Evolutionary conservation across 2,888 invertebrate species (phyloP), one percentile per base, ranked within the genome.

Genomic region (Ceramica pisi): DNA sequence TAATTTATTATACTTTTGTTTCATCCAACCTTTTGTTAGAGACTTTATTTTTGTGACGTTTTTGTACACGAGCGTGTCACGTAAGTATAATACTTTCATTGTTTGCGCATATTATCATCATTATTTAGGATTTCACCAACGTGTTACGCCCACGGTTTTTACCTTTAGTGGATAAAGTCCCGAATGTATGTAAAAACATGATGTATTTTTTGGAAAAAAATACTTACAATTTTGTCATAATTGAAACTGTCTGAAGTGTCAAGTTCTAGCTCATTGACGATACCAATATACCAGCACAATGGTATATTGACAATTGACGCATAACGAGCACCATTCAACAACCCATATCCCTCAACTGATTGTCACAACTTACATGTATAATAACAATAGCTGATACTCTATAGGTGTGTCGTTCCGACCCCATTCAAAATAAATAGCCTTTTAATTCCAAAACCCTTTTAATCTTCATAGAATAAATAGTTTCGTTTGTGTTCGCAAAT

Each of bases 1-100:
- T 84, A 78, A 86, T 84, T 80, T 83, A 84, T 84, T 75, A 81
- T 76, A 84, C 76, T 81, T 86, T 84, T 86, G 84, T 84, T 83
- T 75, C 26, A 64, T 67, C 69, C 71, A 64, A 67, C 67, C 74
- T 82, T 80, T 82, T 80, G 83, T 86, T 72, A 64, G 70, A 71
- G 61, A 56, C 51, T 66, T 73, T 75, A 68, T 73, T 76, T 76
- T 78, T 71, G 63, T 72, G 75, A 70, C 60, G 71, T 72, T 74
- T 77, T 74, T 68, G 46, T 67, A 70, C 56, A 55, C 60, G 62
- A 55, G 35, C 65, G 51, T 60, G 67, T 72, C 78, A 64, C 56
- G 59, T 68, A 38, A 9, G 48, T 75, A 68, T 61, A 57, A 65
- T 75, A 57, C 70, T 48, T 69, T 71, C 73, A 74, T 80, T 75